Base-by-base conservation (phyloP, 2,888 invertebrate genomes). In the Drosophila kambysellisi region DNA sequence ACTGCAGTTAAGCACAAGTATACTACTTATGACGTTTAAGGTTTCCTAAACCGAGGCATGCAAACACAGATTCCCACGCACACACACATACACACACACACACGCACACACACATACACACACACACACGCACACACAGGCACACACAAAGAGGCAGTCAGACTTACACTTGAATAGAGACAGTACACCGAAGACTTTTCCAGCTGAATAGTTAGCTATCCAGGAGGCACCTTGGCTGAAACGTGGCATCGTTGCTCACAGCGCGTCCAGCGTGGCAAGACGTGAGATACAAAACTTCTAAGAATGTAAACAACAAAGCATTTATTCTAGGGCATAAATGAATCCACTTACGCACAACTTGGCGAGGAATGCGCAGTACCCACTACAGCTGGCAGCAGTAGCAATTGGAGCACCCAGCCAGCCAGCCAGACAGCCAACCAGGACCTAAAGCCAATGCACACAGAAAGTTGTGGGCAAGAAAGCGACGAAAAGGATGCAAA, bases 251-350 rank as follows among this genome's bases (percentile, higher is more conserved):
- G 66, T 56, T 67, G 66, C 73, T 76, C 62, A 63, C 62, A 65
- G 70, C 54, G 74, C 63, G 70, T 57, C 70, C 74, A 65, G 70
- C 58, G 70, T 70, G 74, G 76, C 58, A 81, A 74, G 71, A 88
- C 83, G 81, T 88, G 86, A 75, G 86, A 85, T 75, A 83, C 72
- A 82, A 83, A 87, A 87, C 84, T 89, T 82, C 70, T 62, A 74
- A 84, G 83, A 89, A 87, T 87, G 84, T 84, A 87, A 88, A 87
- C 84, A 83, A 86, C 87, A 82, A 84, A 89, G 87, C 87, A 82
- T 87, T 86, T 88, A 82, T 81, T 76, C 62, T 76, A 30, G 54
- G 62, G 78, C 88, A 74, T 81, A 88, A 88, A 88, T 83, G 86
- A 83, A 86, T 82, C 89, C 84, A 86, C 89, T 86, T 84, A 81